A percentile compares a stretch with the other conserved stretches of the same genome.
These are phyloP conservation scores for Anguilla anguilla DNA, from an alignment of 2,797 vertebrate genomes.

Conservation along the genomic window DNA sequence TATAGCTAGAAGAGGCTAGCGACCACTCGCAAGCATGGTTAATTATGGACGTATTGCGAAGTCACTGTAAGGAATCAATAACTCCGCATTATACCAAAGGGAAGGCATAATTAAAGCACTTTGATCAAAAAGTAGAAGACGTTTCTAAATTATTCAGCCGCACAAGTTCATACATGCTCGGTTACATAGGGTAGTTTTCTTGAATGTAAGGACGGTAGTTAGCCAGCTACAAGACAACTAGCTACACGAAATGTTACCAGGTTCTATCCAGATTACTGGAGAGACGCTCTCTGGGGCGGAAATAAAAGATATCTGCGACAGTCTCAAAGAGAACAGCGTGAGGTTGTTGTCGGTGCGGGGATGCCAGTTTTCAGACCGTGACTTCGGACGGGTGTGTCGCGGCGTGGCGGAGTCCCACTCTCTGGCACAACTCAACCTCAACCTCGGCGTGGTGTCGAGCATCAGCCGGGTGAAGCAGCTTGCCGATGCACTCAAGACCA, in stretches of 20 bases:
- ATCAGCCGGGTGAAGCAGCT: conserved; percentile 83
- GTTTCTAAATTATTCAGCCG: background rate
- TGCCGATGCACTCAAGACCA: conserved; percentile 84
- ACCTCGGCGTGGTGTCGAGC: conserved; percentile 89
- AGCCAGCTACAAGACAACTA: conserved; percentile 24
- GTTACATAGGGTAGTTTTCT: conserved; percentile 20
- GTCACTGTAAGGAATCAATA: conserved; percentile 1
- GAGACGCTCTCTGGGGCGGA: conserved; percentile 89
- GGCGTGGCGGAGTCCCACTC: conserved; percentile 83
- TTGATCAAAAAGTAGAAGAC: background rate
- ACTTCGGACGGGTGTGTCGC: conserved; percentile 89
- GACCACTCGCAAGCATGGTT: background rate
- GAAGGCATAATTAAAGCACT: background rate
- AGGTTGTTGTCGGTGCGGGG: conserved; percentile 88
- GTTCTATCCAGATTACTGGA: conserved; percentile 93
- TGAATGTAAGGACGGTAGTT: conserved; percentile 9
- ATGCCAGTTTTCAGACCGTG: conserved; percentile 89
- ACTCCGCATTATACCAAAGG: conserved; percentile 15
- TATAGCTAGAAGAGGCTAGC: conserved; percentile 37
- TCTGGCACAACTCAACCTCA: conserved; percentile 92
- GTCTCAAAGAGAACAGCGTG: conserved; percentile 86
- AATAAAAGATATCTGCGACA: conserved; percentile 90
- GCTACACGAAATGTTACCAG: conserved; percentile 81
- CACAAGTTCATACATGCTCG: conserved; percentile 14
- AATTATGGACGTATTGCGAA: background rate